Conservation (phyloP, 1,140 invertebrate genomes). For the Ips nitidus region DNA sequence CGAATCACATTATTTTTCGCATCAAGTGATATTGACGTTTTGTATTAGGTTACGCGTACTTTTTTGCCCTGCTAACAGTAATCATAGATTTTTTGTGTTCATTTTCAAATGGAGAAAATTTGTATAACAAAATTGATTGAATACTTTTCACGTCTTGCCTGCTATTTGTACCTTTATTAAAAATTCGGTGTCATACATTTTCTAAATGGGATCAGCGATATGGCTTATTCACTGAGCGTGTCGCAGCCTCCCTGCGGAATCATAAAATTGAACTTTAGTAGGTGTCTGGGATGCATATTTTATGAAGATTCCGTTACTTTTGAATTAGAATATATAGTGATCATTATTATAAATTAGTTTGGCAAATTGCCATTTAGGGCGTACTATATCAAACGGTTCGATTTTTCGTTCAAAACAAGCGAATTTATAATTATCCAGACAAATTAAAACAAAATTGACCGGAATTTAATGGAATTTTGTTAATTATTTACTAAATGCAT, state of each 20-base stretch:
- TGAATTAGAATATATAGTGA: not conserved
- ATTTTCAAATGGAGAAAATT: not conserved
- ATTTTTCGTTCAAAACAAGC: too few relatives aligned
- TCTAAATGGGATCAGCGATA: not conserved
- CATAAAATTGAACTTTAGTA: slow-evolving; percentile 4
- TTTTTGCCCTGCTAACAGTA: not conserved
- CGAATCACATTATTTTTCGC: slow-evolving; percentile 16
- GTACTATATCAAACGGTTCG: too few relatives aligned
- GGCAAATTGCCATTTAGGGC: too few relatives aligned
- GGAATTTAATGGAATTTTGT: too few relatives aligned
- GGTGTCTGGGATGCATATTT: slow-evolving; percentile 1
- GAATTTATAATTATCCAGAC: too few relatives aligned
- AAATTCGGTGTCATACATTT: not conserved
- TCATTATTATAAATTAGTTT: not conserved
- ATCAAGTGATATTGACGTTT: slow-evolving; percentile 20
- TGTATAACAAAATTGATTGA: too few relatives aligned
- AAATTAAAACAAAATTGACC: too few relatives aligned
- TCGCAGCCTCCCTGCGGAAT: not conserved
- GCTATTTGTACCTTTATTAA: not conserved
- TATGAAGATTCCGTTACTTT: not conserved
- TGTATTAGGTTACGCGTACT: slow-evolving; percentile 6
- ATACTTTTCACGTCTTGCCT: not conserved
- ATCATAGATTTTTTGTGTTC: not conserved
- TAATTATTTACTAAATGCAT: too few relatives aligned
- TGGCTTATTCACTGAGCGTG: slow-evolving; percentile 1